Evolutionary conservation across 1,140 invertebrate species (phyloP).

Genomic region (Orchesella cincta): DNA sequence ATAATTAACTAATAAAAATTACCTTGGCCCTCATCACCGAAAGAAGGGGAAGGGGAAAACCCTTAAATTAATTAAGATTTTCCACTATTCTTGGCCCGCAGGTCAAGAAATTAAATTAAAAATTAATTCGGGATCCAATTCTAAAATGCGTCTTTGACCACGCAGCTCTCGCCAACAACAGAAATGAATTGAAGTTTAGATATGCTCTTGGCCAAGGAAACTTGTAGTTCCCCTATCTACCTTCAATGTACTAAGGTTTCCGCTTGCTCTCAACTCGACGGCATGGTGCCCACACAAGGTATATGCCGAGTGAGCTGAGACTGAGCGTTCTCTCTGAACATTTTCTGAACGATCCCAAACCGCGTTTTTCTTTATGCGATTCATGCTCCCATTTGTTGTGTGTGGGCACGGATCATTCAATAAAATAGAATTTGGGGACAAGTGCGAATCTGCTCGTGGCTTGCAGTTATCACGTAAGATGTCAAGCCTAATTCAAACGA

Average conservation of each 20-base stretch:
- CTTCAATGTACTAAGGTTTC: too few species aligned
- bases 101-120: conserved; percentile 16
- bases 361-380: too few species aligned
- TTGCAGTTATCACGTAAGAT: too few species aligned
- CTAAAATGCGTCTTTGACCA: conserved; percentile 14
- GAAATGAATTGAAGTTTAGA: not conserved
- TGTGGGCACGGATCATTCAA: too few species aligned
- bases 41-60: not conserved
- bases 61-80: not conserved
- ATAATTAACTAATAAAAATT: conserved; percentile 3
- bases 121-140: not conserved
- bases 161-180: not conserved
- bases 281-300: not conserved
- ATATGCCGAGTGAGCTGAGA: too few species aligned
- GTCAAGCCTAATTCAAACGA: too few species aligned
- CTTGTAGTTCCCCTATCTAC: too few species aligned
- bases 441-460: too few species aligned
- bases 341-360: too few species aligned
- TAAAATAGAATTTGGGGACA: too few species aligned
- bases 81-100: conserved; percentile 20
- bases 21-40: conserved; percentile 22
- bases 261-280: not conserved
- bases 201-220: not conserved
- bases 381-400: too few species aligned
- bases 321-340: too few species aligned